Conservation (phyloP, 2,888 invertebrate species). For the Stegophylla sp. region DNA sequence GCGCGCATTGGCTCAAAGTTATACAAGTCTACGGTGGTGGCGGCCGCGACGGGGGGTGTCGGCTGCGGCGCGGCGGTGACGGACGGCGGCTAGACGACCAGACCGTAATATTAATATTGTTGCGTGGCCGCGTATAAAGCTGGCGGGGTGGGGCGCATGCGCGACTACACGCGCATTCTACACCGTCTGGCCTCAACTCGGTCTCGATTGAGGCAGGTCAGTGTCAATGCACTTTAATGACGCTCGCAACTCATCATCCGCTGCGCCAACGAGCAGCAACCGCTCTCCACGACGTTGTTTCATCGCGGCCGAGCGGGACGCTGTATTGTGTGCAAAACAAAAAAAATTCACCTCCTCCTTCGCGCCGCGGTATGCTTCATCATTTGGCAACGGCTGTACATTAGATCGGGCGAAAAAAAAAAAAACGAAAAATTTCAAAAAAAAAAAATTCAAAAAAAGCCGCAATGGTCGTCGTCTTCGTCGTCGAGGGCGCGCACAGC, state of each 20-base stretch:
- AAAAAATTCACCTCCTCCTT: too few species aligned
- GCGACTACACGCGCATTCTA: conserved; percentile 46
- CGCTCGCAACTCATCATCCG: conserved; percentile 50
- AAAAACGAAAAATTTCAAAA: too few species aligned
- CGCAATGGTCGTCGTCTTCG: too few species aligned
- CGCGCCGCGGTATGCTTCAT: too few species aligned
- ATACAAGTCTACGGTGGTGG: neutral
- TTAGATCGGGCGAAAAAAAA: too few species aligned
- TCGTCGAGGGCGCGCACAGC: too few species aligned
- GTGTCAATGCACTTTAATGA: conserved; percentile 58
- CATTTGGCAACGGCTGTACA: too few species aligned
- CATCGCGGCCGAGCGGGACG: neutral
- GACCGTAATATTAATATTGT: conserved; percentile 46
- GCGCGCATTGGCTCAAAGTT: conserved; percentile 21
- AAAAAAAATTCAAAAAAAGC: too few species aligned
- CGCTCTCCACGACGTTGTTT: conserved; percentile 5
- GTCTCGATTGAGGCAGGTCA: conserved; percentile 55
- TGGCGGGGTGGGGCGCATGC: conserved; percentile 22
- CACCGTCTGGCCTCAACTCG: conserved; percentile 57
- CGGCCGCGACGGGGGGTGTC: neutral
- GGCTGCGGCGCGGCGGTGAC: neutral
- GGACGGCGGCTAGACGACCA: conserved; percentile 21
- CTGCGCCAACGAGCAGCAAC: conserved; percentile 21
- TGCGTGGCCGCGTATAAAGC: conserved; percentile 27
- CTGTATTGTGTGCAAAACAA: neutral